phyloP scores from a whole-genome alignment of 2,797 vertebrate genomes.

The Nasua narica region DNA sequence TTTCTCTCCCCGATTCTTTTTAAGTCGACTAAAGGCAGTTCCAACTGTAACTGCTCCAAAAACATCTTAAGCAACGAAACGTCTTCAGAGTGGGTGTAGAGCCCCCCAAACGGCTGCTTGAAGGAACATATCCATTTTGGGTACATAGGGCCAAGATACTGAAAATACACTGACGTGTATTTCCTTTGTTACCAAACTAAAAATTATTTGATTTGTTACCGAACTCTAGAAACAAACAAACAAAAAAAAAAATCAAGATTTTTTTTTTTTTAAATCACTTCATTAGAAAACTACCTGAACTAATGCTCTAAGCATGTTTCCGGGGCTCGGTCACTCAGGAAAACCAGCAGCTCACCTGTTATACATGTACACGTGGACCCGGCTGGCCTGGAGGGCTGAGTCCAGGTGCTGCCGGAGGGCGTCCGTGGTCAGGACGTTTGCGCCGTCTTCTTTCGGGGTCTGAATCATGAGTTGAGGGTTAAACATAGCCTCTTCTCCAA shows the following conservation, averaged over 20 bases:
- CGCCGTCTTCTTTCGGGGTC: conserved; percentile 94
- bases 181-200: not conserved
- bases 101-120: not conserved
- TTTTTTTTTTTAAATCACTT: not conserved
- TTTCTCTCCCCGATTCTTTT: not conserved
- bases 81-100: not conserved
- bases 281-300: not conserved
- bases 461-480: conserved; percentile 99
- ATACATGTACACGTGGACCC: conserved; percentile 96
- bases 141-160: not conserved
- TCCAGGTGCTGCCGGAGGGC: conserved; percentile 96
- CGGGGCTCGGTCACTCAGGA: no score
- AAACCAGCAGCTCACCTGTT: conserved; percentile 88
- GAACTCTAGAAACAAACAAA: conserved; percentile 3
- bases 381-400: conserved; percentile 95
- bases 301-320: not conserved
- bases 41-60: not conserved
- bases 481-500: conserved; percentile 99
- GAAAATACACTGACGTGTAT: not conserved
- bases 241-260: conserved; percentile 6
- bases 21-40: not conserved
- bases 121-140: not conserved
- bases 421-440: conserved; percentile 93
- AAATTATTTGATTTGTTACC: not conserved
- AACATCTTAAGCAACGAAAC: not conserved